Evolutionary conservation across 1,140 invertebrate genomes (phyloP).

Genomic region (Glossosoma conforme): DNA sequence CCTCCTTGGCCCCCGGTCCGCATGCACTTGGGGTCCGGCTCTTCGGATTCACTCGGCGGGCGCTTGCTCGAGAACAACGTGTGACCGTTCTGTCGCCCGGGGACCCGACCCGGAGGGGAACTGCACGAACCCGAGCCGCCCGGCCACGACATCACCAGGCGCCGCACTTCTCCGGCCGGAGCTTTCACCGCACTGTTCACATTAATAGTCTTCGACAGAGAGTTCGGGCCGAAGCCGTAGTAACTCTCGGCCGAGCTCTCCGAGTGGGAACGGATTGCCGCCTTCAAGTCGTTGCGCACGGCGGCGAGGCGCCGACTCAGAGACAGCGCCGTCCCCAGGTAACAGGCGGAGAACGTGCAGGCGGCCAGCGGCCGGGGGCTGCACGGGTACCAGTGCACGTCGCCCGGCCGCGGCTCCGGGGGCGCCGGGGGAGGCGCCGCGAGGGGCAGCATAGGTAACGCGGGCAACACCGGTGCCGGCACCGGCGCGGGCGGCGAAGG

Average conservation of each 20-base stretch:
- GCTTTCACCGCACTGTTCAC: slow-evolving; percentile 40
- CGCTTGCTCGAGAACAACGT: slow-evolving; percentile 25
- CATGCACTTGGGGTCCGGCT: slow-evolving; percentile 23
- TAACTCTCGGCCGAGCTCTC: slow-evolving; percentile 33
- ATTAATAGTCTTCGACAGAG: slow-evolving; percentile 40
- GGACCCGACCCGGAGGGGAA: slow-evolving; percentile 30
- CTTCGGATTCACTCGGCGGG: slow-evolving; percentile 26
- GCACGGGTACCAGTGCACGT: slow-evolving; percentile 46
- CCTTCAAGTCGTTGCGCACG: slow-evolving; percentile 45
- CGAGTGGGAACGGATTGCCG: slow-evolving; percentile 19
- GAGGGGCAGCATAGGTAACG: slow-evolving; percentile 15
- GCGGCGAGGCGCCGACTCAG: slow-evolving; percentile 44
- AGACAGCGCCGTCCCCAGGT: slow-evolving; percentile 42
- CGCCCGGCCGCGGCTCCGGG: slow-evolving; percentile 34
- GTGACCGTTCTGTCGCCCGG: slow-evolving; percentile 39
- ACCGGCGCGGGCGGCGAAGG: slow-evolving; percentile 28
- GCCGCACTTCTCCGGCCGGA: slow-evolving; percentile 44
- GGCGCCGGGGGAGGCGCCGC: slow-evolving; percentile 28
- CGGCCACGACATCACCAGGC: slow-evolving; percentile 45
- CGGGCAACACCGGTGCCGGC: slow-evolving; percentile 2
- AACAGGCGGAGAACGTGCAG: slow-evolving; percentile 45
- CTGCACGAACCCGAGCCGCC: slow-evolving; percentile 23
- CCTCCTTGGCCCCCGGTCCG: slow-evolving; percentile 26
- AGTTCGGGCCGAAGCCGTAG: slow-evolving; percentile 36
- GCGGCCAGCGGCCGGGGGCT: slow-evolving; percentile 45